Evolutionary conservation across 2,888 invertebrate genomes (phyloP).

Genomic region (Therioaphis trifolii): DNA sequence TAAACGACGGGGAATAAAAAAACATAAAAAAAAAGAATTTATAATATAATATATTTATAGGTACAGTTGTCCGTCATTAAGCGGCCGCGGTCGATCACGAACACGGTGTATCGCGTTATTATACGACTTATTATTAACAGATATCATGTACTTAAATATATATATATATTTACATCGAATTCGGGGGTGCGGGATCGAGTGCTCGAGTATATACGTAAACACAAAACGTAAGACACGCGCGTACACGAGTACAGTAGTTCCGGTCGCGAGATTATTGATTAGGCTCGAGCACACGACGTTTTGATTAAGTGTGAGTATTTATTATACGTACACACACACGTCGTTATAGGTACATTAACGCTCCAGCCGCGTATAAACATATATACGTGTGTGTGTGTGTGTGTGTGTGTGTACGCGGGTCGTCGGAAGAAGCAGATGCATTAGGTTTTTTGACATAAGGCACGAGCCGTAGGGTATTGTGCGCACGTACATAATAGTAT

Average conservation of each 20-base stretch:
- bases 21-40: too few relatives aligned
- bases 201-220: neutral
- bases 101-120: too few relatives aligned
- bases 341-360: too few relatives aligned
- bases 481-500: neutral
- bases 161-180: too few relatives aligned
- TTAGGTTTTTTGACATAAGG: slow-evolving; percentile 61
- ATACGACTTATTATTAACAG: too few relatives aligned
- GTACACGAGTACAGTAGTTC: slow-evolving; percentile 23
- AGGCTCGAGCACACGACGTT: neutral
- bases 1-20: too few relatives aligned
- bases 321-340: neutral
- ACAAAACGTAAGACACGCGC: neutral
- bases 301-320: slow-evolving; percentile 52
- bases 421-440: slow-evolving; percentile 61
- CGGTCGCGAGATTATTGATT: slow-evolving; percentile 51
- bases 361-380: neutral
- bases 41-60: too few relatives aligned
- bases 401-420: neutral
- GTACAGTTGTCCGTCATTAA: too few relatives aligned
- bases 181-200: too few relatives aligned
- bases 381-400: neutral
- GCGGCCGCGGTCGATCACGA: too few relatives aligned
- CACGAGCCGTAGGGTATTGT: slow-evolving; percentile 60
- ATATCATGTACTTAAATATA: too few relatives aligned